Evolutionary conservation across 2,797 vertebrate genomes (phyloP).

Genomic region (Tenualosa thibaudeaui): DNA sequence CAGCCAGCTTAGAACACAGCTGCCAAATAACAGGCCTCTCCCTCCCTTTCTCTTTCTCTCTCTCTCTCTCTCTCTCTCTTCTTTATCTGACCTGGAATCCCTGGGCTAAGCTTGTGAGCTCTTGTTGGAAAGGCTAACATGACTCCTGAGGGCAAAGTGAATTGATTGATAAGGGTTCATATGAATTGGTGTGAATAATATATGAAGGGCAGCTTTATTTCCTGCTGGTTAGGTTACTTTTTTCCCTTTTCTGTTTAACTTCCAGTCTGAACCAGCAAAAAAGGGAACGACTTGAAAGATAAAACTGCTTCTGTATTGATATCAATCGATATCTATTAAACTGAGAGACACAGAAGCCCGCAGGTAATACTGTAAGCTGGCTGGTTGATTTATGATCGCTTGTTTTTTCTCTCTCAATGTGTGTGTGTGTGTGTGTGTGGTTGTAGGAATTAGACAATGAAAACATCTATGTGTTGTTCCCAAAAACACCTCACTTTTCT

Average conservation of each 20-base stretch:
- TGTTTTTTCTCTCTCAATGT: too few species aligned
- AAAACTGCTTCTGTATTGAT: neutral
- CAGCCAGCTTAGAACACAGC: slow-evolving; percentile 27
- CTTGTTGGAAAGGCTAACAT: neutral
- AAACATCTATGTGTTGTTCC: neutral
- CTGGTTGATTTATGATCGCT: neutral
- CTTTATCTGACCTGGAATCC: neutral
- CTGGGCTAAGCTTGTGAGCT: neutral
- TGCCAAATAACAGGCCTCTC: slow-evolving; percentile 16
- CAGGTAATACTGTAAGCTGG: neutral
- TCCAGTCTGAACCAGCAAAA: neutral
- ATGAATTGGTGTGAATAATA: slow-evolving; percentile 4
- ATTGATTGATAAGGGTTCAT: neutral
- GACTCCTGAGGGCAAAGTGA: neutral
- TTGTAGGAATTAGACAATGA: neutral
- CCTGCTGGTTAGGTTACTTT: neutral
- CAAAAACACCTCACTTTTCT: neutral
- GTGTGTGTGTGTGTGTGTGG: neutral
- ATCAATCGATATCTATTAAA: neutral
- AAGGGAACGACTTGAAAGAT: slow-evolving; percentile 3
- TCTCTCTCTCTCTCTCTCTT: neutral
- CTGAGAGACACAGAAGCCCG: neutral
- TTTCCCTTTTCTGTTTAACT: neutral
- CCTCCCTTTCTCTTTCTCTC: neutral
- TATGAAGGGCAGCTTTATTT: neutral